These are phyloP conservation scores for Nesogale talazaci DNA, from an alignment of 2,113 vertebrate genomes.

Conservation along the genomic window DNA sequence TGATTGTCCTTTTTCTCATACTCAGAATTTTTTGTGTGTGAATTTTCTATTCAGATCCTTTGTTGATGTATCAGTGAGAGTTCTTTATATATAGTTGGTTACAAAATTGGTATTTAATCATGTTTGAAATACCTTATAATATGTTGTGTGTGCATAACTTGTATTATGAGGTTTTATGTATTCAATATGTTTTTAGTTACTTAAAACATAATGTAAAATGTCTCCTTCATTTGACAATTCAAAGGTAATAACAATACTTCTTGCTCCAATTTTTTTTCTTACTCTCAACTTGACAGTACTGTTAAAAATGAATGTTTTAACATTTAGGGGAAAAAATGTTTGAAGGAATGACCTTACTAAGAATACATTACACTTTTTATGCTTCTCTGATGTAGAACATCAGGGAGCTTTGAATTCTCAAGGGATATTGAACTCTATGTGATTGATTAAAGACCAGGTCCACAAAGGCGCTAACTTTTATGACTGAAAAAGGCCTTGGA, in stretches of 20 bases:
- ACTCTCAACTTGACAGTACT: conserved; percentile 33
- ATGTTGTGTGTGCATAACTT: conserved; percentile 18
- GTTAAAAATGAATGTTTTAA: conserved; percentile 48
- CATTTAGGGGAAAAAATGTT: conserved; percentile 39
- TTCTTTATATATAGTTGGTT: conserved; percentile 3
- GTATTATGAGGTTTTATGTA: background rate
- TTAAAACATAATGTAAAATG: conserved; percentile 23
- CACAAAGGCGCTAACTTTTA: background rate
- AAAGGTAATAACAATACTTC: conserved; percentile 35
- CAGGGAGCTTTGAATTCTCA: conserved; percentile 34
- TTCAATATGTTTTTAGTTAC: conserved; percentile 27
- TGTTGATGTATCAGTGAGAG: background rate
- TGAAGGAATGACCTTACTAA: conserved; percentile 47
- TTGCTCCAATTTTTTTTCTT: background rate
- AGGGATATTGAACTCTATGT: background rate
- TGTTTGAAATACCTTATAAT: background rate
- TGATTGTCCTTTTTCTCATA: background rate
- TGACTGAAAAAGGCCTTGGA: background rate
- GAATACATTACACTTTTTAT: conserved; percentile 34
- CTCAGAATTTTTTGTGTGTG: background rate
- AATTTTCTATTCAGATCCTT: conserved; percentile 12
- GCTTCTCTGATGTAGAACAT: conserved; percentile 6
- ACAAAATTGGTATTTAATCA: background rate
- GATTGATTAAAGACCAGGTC: background rate
- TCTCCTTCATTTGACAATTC: conserved; percentile 12